These are phyloP conservation scores for Psococerastis gibbosa DNA, from an alignment of 2,888 invertebrate genomes.

Conservation along the genomic window DNA sequence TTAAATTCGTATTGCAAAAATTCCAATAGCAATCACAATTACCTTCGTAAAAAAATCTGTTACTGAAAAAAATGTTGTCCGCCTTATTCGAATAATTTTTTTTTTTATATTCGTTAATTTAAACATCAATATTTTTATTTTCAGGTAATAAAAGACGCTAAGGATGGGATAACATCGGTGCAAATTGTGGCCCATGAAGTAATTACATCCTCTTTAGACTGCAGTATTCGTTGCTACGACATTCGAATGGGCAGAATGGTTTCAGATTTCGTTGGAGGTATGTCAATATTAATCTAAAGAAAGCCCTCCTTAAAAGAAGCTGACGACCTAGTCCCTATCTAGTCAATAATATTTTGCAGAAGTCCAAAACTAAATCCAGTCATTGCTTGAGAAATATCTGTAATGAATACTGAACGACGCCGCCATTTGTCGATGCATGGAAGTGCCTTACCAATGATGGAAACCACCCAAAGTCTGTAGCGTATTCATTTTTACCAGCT, in stretches of 20 bases:
- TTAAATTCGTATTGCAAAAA: no score
- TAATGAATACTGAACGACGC: no score
- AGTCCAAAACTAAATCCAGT: no score
- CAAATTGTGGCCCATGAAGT: slow-evolving; percentile 79
- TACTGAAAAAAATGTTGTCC: slow-evolving; percentile 1
- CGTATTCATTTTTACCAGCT: slow-evolving; percentile 4
- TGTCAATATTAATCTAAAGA: no score
- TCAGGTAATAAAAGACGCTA: slow-evolving; percentile 68
- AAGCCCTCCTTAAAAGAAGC: no score
- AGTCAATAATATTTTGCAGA: no score
- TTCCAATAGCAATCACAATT: no score
- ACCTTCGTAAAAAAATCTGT: no score
- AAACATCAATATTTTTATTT: slow-evolving; percentile 19
- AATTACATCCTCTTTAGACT: slow-evolving; percentile 75
- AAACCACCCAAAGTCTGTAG: background rate
- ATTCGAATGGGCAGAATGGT: slow-evolving; percentile 67
- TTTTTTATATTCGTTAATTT: background rate
- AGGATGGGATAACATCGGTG: slow-evolving; percentile 68
- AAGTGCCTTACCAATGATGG: no score
- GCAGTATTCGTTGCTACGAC: slow-evolving; percentile 74
- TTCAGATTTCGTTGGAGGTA: slow-evolving; percentile 68
- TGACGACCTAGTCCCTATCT: no score
- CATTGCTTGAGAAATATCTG: no score
- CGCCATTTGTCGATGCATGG: no score
- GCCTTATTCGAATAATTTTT: background rate